Evolutionary conservation across 2,888 invertebrate species (phyloP).

Genomic region (Sesia bembeciformis): DNA sequence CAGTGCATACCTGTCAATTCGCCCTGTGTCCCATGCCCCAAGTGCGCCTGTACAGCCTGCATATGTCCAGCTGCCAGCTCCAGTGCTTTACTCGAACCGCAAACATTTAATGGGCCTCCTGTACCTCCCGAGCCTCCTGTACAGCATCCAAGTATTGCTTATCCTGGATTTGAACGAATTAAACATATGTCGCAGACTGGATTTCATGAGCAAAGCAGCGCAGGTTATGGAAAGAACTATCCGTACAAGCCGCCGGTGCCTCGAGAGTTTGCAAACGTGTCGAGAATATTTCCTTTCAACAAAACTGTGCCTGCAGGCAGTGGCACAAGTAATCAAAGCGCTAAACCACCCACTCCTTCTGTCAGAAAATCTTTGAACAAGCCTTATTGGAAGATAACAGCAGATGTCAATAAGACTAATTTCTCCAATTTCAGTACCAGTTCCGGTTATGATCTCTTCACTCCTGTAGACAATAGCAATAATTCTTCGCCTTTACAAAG

Average conservation of each 20-base stretch:
- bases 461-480: neutral
- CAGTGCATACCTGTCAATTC: slow-evolving; percentile 27
- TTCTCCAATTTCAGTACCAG: neutral
- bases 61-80: neutral
- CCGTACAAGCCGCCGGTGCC: neutral
- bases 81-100: neutral
- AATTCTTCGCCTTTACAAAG: neutral
- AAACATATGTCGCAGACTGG: neutral
- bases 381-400: neutral
- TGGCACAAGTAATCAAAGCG: neutral
- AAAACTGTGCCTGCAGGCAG: neutral
- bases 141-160: neutral
- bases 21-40: slow-evolving; percentile 5
- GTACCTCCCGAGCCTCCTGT: neutral
- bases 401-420: neutral
- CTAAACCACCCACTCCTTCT: neutral
- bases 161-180: neutral
- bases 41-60: neutral
- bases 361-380: neutral
- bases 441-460: neutral
- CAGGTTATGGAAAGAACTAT: neutral
- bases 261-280: neutral
- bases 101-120: neutral
- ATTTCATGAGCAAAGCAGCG: neutral
- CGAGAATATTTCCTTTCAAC: neutral